Evolutionary conservation across 1,140 invertebrate species (phyloP), one percentile per base, ranked within the genome.

Genomic region (Neodiprion pinetum): DNA sequence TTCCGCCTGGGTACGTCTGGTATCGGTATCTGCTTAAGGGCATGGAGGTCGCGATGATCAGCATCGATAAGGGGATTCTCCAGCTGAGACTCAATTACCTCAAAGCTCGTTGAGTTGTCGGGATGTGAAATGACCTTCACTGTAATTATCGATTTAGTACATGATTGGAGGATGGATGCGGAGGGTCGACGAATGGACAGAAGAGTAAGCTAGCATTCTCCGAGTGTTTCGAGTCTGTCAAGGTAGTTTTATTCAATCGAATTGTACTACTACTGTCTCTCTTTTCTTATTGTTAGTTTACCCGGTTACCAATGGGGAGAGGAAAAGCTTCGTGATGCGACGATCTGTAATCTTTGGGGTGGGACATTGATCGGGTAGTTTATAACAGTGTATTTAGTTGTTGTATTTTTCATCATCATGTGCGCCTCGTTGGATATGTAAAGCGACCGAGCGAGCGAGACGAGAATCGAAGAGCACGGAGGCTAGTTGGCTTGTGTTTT

Each of bases 1-100:
- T 81, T 85, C 76, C 84, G 82, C 73, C 81, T 84, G 74, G 85
- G 83, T 40, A 85, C 78, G 1, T 79, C 82, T 2, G 83, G 84
- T 7, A 87, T 79, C 1, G 86, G 85, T 9, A 87, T 77, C 76
- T 87, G 85, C 74, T 85, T 86, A 53, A 87, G 79, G 5, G 80
- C 79, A 69, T 87, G 79, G 49, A 88, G 78, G 71, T 88, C 86
- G 72, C 82, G 85, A 80, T 87, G 85, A 65, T 86, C 80, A 12
- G 82, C 81, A 74, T 89, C 87, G 74, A 90, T 87, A 72, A 90
- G 79, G 12, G 90, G 90, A 76, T 90, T 90, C 82, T 90, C 88
- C 75, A 90, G 71, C 74, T 90, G 89, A 66, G 89, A 90, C 79
- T 90, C 89, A 78, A 90, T 88, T 74, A 88, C 80, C 79, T 90